Evolutionary conservation across 2,113 vertebrate species (phyloP), one percentile per base, ranked within the genome.

Genomic region (Chloropsis hardwickii): DNA sequence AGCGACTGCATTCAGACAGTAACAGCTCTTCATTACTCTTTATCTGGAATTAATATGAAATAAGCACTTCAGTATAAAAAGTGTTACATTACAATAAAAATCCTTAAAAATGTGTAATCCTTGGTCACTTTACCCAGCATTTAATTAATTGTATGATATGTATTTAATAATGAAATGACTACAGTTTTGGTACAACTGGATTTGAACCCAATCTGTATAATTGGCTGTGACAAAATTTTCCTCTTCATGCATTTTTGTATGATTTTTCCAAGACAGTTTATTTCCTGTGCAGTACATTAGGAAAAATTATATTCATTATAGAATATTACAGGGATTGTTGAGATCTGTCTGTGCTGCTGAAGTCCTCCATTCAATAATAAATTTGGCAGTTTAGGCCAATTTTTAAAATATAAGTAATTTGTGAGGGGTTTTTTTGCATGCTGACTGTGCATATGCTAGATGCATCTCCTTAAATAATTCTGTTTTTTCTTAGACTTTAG

Each of bases 401-500:
- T 87, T 88, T 92, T 24, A 33, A 89, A 78, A 72, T 44, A n/a
- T 66, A 70, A 70, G 23, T 51, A 50, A 72, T 80, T 9, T 82
- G 9, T 5, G 6, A 56, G n/a, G n/a, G 7, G 6, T 29, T 81
- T 54, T 76, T 87, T 54, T 7, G 17, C 29, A 54, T 85, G 25
- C 20, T 71, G 7, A 40, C 39, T 64, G 5, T 48, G 12, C 24
- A n/a, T 54, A 66, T n/a, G 4, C 50, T 56, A 70, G n/a, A 58
- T 44, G 2, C 11, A 2, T 65, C 6, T 93, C 51, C 58, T 93
- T 81, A 91, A 96, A 76, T 61, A 92, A 72, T 96, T 76, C 65
- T 91, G 9, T 18, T 97, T 94, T 98, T 96, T 95, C 95, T 67
- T 96, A 99, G 99, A 98, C 23, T 73, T 94, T 89, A 96, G 97